Base-by-base conservation (phyloP, 1,140 invertebrate species). In the Eupristina koningsbergeri region DNA sequence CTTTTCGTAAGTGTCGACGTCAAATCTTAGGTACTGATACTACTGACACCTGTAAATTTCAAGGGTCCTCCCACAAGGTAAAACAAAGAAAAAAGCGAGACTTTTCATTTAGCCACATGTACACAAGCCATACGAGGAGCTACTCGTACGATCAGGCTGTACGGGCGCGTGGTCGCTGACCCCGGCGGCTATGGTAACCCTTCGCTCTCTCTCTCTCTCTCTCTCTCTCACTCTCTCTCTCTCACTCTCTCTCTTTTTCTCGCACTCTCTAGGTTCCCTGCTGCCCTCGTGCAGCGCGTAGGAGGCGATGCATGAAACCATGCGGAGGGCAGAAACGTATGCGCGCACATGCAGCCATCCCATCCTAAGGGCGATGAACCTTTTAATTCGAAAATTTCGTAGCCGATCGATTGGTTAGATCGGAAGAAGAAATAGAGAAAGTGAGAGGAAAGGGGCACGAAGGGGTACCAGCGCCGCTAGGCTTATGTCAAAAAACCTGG, bases 171-270 rank as follows among this genome's bases (percentile, higher is more conserved):
- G 89, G 88, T 87, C 90, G 85, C 85, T 88, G 90, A 91, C 89
- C 89, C 86, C 81, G 84, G 73, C 75, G 87, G 87, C 87, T 87
- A 87, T 81, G 74, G 87, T 88, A 90, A 91, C 90, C 89, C 89
- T 90, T 88, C 84, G 83, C 84, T 87, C 34, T 22, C 8, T 31
- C 22, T 61, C 74, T 76, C 53, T 45, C 78, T 61, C 80, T 1
- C 58, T 67, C 22, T 3, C 53, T 1, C 53, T 26, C 53, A 26
- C 22, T 13, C 53, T 26, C 8, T 39, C 19, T 15, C 8, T n/a
- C n/a, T 36, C 74, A n/a, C 53, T 36, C 78, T 61, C 76, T 1
- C 47, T 76, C n/a, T n/a, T n/a, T n/a, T 5, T n/a, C n/a, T 36
- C 74, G 34, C 53, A 41, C 78, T 61, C 76, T 1, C 47, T 76